Conservation (phyloP, 2,113 vertebrate genomes). For the Laterallus jamaicensis region DNA sequence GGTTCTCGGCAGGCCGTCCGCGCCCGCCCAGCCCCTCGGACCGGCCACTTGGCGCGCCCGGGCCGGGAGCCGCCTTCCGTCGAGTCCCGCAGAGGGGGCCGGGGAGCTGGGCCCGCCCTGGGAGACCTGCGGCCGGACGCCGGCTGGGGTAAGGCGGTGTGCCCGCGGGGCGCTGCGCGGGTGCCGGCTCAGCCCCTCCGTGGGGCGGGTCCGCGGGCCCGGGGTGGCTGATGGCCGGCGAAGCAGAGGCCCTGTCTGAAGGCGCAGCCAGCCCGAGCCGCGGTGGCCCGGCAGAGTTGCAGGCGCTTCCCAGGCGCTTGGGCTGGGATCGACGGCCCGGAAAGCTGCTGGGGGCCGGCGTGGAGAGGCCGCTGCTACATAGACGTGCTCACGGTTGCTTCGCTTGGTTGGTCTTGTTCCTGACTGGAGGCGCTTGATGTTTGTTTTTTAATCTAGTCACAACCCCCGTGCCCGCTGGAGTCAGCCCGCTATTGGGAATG, state of each 20-base stretch:
- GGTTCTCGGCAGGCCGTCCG: background rate
- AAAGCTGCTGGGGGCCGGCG: background rate
- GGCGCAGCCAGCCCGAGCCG: background rate
- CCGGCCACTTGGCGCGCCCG: too few species aligned
- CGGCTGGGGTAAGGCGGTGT: conserved; percentile 11
- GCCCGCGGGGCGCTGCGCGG: background rate
- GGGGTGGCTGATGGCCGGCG: background rate
- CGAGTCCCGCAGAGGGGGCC: too few species aligned
- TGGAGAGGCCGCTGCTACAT: rapidly evolving
- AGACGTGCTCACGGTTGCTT: rapidly evolving
- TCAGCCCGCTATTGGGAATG: rapidly evolving
- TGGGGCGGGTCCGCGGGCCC: background rate
- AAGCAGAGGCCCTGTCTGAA: background rate
- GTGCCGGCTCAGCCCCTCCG: background rate
- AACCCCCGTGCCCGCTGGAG: rapidly evolving
- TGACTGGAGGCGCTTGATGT: background rate
- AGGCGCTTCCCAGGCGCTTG: background rate
- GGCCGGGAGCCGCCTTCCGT: background rate
- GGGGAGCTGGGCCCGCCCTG: background rate
- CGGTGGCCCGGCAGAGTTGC: background rate
- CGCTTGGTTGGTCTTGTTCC: rapidly evolving
- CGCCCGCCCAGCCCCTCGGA: background rate
- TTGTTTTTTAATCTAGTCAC: too few species aligned
- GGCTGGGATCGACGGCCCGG: rapidly evolving
- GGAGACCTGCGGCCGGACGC: background rate